A percentile compares a stretch with the other conserved stretches of the same genome.
Evolutionary conservation across 2,113 vertebrate genomes (phyloP).

Genomic region (Siniperca knerii): DNA sequence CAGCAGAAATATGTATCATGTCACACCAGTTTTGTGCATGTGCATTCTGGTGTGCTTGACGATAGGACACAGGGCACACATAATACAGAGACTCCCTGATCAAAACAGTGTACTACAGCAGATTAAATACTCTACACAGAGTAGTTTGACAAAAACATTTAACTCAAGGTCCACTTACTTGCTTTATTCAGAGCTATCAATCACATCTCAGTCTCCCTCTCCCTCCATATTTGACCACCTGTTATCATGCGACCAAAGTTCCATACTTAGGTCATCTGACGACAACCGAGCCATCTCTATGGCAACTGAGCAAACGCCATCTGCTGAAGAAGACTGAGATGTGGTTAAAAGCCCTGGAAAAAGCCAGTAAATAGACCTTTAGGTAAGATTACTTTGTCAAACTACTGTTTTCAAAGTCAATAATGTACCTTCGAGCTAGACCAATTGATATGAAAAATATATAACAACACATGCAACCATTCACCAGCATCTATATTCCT

Average conservation of each 20-base stretch:
- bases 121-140: not conserved
- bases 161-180: not conserved
- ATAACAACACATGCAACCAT: not conserved
- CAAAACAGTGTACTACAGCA: not conserved
- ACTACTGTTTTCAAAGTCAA: not conserved
- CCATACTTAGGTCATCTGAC: too few relatives aligned
- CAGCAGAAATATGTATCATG: slow-evolving; percentile 5
- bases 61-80: not conserved
- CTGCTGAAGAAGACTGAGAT: not conserved
- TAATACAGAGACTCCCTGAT: not conserved
- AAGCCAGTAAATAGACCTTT: not conserved
- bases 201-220: not conserved
- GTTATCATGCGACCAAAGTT: not conserved
- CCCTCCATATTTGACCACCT: not conserved
- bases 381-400: not conserved
- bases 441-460: not conserved
- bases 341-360: not conserved
- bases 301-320: slow-evolving; percentile 3
- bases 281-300: not conserved
- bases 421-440: not conserved
- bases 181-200: not conserved
- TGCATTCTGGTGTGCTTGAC: not conserved
- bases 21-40: not conserved
- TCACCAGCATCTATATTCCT: not conserved
- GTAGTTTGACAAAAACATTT: not conserved